phyloP scores from a whole-genome alignment of 2,888 invertebrate species.

The Andrena hattorfiana region DNA sequence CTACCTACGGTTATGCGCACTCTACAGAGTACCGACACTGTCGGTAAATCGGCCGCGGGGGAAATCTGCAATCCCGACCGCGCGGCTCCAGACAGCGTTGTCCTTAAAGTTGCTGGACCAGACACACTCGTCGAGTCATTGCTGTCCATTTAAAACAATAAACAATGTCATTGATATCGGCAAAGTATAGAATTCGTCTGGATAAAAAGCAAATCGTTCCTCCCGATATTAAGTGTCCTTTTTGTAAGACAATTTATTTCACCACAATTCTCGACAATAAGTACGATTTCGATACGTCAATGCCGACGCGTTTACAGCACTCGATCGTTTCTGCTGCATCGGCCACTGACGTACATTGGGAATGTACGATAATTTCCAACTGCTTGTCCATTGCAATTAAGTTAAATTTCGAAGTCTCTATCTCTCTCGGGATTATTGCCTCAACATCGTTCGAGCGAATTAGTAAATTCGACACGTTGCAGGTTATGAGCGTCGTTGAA shows the following conservation, averaged over 20 bases:
- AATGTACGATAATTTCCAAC: constrained; percentile 11
- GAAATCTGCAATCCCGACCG: constrained; percentile 1
- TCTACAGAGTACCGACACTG: constrained; percentile 54
- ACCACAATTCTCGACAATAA: neutral
- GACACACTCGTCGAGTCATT: constrained; percentile 50
- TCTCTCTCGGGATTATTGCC: constrained; percentile 50
- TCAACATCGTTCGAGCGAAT: constrained; percentile 15
- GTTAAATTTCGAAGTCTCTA: constrained; percentile 46
- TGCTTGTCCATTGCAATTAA: constrained; percentile 21
- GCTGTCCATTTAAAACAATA: neutral
- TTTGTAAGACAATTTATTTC: neutral
- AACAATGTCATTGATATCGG: neutral
- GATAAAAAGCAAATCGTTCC: neutral
- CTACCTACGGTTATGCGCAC: constrained; percentile 77
- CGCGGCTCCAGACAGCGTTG: constrained; percentile 26
- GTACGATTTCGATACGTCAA: constrained; percentile 5
- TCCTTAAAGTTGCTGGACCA: constrained; percentile 31
- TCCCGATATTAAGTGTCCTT: neutral
- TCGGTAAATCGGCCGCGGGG: constrained; percentile 25
- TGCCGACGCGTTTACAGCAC: neutral
- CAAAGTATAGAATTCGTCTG: neutral
- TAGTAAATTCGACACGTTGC: neutral
- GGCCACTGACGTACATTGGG: neutral
- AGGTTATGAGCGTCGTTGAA: neutral
- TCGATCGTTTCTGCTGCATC: neutral